These are phyloP conservation scores for Heliangelus exortis DNA, from an alignment of 2,797 vertebrate species.

Conservation along the genomic window DNA sequence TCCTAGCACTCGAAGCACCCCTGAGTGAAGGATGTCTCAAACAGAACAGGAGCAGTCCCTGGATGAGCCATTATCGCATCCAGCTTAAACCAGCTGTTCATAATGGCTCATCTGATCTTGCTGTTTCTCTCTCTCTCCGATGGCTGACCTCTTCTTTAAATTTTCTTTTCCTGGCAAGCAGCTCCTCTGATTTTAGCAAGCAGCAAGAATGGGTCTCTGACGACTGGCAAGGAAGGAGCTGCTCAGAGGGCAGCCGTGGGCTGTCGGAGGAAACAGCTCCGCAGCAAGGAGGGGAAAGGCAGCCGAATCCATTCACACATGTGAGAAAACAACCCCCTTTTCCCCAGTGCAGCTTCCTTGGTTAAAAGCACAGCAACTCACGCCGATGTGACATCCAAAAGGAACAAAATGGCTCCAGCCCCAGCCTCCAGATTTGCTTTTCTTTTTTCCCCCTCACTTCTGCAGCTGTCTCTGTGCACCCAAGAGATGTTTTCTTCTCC, in stretches of 20 bases:
- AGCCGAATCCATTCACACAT: accelerated
- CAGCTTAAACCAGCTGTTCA: neutral
- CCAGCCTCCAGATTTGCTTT: neutral
- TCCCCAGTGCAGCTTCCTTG: neutral
- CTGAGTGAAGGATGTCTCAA: neutral
- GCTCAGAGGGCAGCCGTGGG: neutral
- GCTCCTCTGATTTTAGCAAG: neutral
- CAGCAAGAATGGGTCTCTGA: neutral
- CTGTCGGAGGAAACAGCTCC: neutral
- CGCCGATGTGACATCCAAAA: neutral
- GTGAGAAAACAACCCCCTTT: neutral
- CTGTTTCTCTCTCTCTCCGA: neutral
- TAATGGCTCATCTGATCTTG: neutral
- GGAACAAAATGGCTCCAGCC: neutral
- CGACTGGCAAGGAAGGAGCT: neutral
- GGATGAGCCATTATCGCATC: neutral
- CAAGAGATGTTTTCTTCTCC: neutral
- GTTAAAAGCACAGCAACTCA: neutral
- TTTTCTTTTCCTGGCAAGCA: neutral
- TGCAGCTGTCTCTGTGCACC: accelerated
- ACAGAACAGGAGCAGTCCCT: neutral
- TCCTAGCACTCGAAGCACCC: neutral
- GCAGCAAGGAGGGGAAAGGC: neutral
- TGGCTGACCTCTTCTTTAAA: neutral
- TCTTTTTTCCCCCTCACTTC: neutral